Evolutionary conservation across 1,140 invertebrate genomes (phyloP).

Genomic region (Mercenaria mercenaria): DNA sequence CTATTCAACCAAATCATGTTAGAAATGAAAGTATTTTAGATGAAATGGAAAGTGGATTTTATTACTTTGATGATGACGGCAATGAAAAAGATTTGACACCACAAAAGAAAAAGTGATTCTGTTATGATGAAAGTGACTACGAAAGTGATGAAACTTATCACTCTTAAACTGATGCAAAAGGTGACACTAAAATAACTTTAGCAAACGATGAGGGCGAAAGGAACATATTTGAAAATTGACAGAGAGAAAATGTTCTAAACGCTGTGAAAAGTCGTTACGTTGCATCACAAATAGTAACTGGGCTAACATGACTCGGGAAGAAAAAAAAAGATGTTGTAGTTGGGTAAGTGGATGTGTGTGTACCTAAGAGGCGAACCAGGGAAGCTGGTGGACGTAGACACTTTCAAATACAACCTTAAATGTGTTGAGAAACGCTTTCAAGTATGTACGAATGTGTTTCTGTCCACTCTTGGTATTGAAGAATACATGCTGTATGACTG

Average conservation of each 20-base stretch:
- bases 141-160: not conserved
- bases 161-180: not conserved
- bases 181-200: not conserved
- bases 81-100: not conserved
- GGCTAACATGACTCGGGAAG: not conserved
- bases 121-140: not conserved
- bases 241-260: constrained; percentile 10
- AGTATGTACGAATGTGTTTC: constrained; percentile 15
- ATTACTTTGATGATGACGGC: not conserved
- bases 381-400: not conserved
- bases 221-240: not conserved
- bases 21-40: not conserved
- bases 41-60: not conserved
- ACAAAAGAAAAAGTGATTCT: not conserved
- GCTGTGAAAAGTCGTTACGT: not conserved
- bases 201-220: not conserved
- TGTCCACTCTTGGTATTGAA: not conserved
- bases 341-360: not conserved
- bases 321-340: not conserved
- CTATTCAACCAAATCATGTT: too few species aligned
- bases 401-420: not conserved
- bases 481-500: constrained; percentile 26
- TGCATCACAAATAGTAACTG: not conserved
- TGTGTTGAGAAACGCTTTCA: not conserved
- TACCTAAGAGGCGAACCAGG: too few species aligned